These are phyloP conservation scores for Zeuzera pyrina DNA, from an alignment of 2,888 invertebrate species.

Conservation along the genomic window DNA sequence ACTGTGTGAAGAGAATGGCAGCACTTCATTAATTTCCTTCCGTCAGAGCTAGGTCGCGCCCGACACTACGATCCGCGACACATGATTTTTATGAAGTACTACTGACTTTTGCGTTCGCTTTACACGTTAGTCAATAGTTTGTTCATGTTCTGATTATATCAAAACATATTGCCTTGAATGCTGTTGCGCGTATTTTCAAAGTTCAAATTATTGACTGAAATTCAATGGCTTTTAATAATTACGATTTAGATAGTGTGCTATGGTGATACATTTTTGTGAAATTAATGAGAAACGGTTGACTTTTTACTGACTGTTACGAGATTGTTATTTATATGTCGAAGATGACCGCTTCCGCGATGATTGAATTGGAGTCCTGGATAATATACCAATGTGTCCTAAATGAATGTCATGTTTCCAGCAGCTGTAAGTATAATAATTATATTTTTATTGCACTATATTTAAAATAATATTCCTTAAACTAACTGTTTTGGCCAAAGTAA, in stretches of 20 bases:
- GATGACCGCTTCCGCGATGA: slow-evolving; percentile 73
- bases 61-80: too few relatives aligned
- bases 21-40: too few relatives aligned
- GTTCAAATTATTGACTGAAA: slow-evolving; percentile 37
- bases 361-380: slow-evolving; percentile 80
- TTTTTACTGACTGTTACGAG: slow-evolving; percentile 16
- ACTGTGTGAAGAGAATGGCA: too few relatives aligned
- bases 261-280: slow-evolving; percentile 24
- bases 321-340: slow-evolving; percentile 27
- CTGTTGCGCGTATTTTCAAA: slow-evolving; percentile 37
- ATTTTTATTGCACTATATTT: too few relatives aligned
- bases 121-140: too few relatives aligned
- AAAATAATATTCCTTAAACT: too few relatives aligned
- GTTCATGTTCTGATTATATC: slow-evolving; percentile 39
- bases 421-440: slow-evolving; percentile 69
- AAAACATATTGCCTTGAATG: slow-evolving; percentile 34
- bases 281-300: slow-evolving; percentile 18
- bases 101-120: too few relatives aligned
- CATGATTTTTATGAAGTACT: too few relatives aligned
- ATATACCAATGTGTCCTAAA: slow-evolving; percentile 79
- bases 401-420: slow-evolving; percentile 76
- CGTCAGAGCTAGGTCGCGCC: too few relatives aligned
- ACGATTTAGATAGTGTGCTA: slow-evolving; percentile 23
- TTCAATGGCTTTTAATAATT: slow-evolving; percentile 18
- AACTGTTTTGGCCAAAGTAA: too few relatives aligned